Evolutionary conservation across 2,113 vertebrate genomes (phyloP), one percentile per base, ranked within the genome.

Genomic region (Tamias sibiricus): DNA sequence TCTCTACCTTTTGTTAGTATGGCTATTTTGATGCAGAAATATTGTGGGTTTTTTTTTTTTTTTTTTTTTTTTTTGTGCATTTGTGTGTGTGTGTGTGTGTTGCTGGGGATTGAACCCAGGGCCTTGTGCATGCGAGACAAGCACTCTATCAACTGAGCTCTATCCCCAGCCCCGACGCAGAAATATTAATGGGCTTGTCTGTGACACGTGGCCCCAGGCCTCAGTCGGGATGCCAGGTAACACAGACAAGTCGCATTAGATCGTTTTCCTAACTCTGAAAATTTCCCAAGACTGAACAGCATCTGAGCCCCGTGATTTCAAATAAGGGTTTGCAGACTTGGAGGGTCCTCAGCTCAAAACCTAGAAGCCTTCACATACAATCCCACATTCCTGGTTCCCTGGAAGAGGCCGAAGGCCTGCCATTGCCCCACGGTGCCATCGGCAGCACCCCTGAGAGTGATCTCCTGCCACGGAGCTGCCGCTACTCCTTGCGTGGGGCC

Each of bases 401-500:
- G 11, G 11, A 52, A 57, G 57, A 77, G 52, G 30, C 4, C 2
- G 37, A 24, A 37, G 22, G 13, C 44, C 20, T 30, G 62, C 30
- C 44, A 11, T 12, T 49, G 47, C 30, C 17, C n/a, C 32, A 0
- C 6, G 44, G n/a, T 1, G 28, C 19, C 76, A 59, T 6, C 16
- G n/a, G n/a, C 19, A 2, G 57, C 37, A 76, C n/a, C 30, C n/a
- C 17, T 26, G 8, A 24, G 28, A 57, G 59, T 8, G 2, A 7
- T 0, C 6, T 26, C 10, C n/a, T 40, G 44, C 3, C 20, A 8
- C 20, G 47, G 44, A 62, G 44, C 8, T 24, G 6, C 19, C 52
- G 5, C 35, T 4, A 2, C 8, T 26, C 32, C 37, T 2, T 3
- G 5, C 14, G 14, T 6, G 13, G 37, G 20, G 44, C 9, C 42